Evolutionary conservation across 2,113 vertebrate species (phyloP), one percentile per base, ranked within the genome.

Genomic region (Jaculus jaculus): DNA sequence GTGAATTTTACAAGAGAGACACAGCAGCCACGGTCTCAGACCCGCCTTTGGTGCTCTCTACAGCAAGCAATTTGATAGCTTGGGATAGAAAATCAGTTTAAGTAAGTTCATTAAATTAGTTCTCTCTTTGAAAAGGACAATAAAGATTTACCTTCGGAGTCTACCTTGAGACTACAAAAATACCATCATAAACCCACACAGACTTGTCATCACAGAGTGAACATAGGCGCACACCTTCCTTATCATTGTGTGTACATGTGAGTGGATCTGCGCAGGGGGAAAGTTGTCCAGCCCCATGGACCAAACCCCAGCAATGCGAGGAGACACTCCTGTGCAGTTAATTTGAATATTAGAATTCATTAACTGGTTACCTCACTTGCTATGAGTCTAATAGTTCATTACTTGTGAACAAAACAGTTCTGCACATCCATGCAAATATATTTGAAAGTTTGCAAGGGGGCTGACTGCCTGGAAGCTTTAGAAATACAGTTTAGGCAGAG

Each of bases 1-100:
- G 84, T 20, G 2, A 75, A 93, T 94, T 94, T 96, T 94, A 91
- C 68, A 96, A 89, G 94, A 37, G 51, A 97, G 74, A 96, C 81
- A 91, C 54, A 96, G 54, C 71, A 92, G 94, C 63, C 66, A 80
- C 84, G 83, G 39, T 77, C 74, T 78, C 32, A 95, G 75, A 81
- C 16, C 87, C 84, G 84, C 21, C 79, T 84, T 84, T 97, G 94
- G 94, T 86, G 93, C 87, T 58, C 51, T 96, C 11, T 39, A 75
- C 58, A 2, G 28, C 42, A 78, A 96, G 90, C 94, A 83, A 96
- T 65, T 83, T 65, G 79, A 89, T 79, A 89, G 69, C 94, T 95
- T 97, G 97, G 95, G 81, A 71, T 39, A 77, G 21, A 68, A 95
- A 79, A 28, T 7, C n/a, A 90, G 72, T 86, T 92, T 69, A 89